A percentile compares a stretch with the other conserved stretches of the same genome.
These are phyloP conservation scores for Chrysopa pallens DNA, from an alignment of 1,140 invertebrate species.

Conservation along the genomic window DNA sequence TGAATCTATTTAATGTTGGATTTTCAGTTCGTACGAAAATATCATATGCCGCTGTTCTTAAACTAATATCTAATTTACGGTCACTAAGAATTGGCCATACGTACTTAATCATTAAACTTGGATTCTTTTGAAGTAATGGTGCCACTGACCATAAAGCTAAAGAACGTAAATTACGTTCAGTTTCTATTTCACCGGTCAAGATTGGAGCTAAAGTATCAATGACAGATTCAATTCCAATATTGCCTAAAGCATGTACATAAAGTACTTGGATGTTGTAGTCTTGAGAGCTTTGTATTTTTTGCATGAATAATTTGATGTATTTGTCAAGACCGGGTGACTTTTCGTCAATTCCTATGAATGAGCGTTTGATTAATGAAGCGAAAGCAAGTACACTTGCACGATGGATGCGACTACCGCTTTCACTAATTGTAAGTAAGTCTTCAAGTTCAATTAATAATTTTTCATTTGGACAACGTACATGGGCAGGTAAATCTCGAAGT, in stretches of 20 bases:
- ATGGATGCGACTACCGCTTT: slow-evolving; percentile 10
- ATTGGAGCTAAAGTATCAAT: slow-evolving; percentile 10
- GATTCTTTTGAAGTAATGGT: slow-evolving; percentile 10
- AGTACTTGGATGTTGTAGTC: slow-evolving; percentile 7
- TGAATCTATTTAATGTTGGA: slow-evolving; percentile 15
- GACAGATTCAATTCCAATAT: slow-evolving; percentile 10
- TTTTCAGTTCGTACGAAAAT: slow-evolving; percentile 17
- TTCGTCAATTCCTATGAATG: slow-evolving; percentile 9
- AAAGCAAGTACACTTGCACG: slow-evolving; percentile 21
- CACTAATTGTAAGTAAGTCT: slow-evolving; percentile 13
- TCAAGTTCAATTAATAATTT: slow-evolving; percentile 20
- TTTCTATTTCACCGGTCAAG: slow-evolving; percentile 7
- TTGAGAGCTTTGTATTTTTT: slow-evolving; percentile 8
- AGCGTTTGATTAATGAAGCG: slow-evolving; percentile 20
- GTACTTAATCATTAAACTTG: slow-evolving; percentile 14
- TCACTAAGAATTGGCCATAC: slow-evolving; percentile 25
- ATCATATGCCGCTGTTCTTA: slow-evolving; percentile 21
- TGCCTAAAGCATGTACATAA: slow-evolving; percentile 12
- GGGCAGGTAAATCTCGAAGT: slow-evolving; percentile 19
- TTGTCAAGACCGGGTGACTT: slow-evolving; percentile 2
- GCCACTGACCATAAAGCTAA: slow-evolving; percentile 18
- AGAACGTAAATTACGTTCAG: slow-evolving; percentile 14
- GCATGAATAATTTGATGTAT: slow-evolving; percentile 3
- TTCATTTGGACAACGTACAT: slow-evolving; percentile 17
- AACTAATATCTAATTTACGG: slow-evolving; percentile 11